phyloP scores from a whole-genome alignment of 2,113 vertebrate genomes.

The Syngnathus floridae region DNA sequence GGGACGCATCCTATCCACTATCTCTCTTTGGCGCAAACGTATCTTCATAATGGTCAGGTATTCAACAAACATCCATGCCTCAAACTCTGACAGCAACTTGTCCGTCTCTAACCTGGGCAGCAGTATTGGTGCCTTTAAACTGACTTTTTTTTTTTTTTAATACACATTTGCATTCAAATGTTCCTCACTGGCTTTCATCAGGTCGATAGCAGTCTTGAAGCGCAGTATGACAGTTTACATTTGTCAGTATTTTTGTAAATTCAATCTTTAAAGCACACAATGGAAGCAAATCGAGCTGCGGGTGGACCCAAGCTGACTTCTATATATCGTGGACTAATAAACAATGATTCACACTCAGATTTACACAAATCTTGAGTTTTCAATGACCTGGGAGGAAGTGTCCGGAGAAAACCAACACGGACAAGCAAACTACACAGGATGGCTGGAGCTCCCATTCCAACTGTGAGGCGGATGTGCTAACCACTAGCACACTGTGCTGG shows the following conservation, averaged over 20 bases:
- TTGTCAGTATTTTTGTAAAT: not conserved
- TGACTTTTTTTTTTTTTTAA: slow-evolving; percentile 3
- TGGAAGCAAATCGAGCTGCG: too few relatives aligned
- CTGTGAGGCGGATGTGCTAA: not conserved
- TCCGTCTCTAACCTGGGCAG: slow-evolving; percentile 2
- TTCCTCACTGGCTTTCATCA: not conserved
- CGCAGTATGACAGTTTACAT: not conserved
- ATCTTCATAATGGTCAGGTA: not conserved
- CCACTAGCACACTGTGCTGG: not conserved
- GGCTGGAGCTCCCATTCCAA: not conserved
- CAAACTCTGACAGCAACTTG: too few relatives aligned
- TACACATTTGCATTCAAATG: not conserved
- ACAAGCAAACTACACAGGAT: not conserved
- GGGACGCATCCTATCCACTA: too few relatives aligned
- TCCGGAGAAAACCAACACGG: not conserved
- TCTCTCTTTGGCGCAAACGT: too few relatives aligned
- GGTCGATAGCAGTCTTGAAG: not conserved
- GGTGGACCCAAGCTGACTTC: not conserved
- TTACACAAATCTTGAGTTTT: not conserved
- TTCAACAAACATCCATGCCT: not conserved
- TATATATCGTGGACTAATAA: too few relatives aligned
- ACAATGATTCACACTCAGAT: not conserved
- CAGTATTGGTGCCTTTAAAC: not conserved
- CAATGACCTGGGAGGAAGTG: not conserved
- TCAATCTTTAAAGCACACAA: not conserved